Evolutionary conservation across 2,113 vertebrate genomes (phyloP).

Genomic region (Pluvialis apricaria): DNA sequence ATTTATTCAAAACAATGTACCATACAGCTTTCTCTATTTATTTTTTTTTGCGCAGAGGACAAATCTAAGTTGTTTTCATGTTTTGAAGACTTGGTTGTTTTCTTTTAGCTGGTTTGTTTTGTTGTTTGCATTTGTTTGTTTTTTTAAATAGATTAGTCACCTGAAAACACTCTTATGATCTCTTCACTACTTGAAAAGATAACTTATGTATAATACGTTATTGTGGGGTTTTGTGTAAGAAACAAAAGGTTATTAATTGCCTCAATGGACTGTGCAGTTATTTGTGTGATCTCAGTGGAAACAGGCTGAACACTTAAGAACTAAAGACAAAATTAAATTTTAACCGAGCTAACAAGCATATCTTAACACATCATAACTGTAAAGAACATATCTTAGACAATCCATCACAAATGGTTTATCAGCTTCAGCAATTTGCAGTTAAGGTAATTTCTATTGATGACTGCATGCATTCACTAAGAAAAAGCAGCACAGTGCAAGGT

Average conservation of each 20-base stretch:
- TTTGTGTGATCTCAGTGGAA: background rate
- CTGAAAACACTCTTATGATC: background rate
- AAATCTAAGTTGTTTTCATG: background rate
- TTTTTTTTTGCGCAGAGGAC: background rate
- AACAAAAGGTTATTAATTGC: background rate
- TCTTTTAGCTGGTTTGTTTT: background rate
- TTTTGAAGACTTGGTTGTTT: background rate
- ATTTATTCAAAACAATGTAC: background rate
- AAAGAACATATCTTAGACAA: background rate
- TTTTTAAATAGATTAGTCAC: background rate
- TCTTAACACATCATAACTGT: background rate
- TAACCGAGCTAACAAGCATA: background rate
- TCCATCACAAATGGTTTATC: background rate
- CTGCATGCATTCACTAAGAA: background rate
- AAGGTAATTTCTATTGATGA: background rate
- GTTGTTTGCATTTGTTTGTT: background rate
- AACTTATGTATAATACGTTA: background rate
- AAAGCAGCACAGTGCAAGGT: background rate
- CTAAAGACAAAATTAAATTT: background rate
- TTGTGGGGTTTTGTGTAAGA: background rate
- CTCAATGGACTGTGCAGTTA: background rate
- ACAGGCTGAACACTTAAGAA: background rate
- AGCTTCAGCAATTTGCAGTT: background rate
- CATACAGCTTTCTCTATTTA: background rate
- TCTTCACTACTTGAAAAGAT: background rate